Base-by-base conservation (phyloP, 2,113 vertebrate species). In the Myotis davidii region DNA sequence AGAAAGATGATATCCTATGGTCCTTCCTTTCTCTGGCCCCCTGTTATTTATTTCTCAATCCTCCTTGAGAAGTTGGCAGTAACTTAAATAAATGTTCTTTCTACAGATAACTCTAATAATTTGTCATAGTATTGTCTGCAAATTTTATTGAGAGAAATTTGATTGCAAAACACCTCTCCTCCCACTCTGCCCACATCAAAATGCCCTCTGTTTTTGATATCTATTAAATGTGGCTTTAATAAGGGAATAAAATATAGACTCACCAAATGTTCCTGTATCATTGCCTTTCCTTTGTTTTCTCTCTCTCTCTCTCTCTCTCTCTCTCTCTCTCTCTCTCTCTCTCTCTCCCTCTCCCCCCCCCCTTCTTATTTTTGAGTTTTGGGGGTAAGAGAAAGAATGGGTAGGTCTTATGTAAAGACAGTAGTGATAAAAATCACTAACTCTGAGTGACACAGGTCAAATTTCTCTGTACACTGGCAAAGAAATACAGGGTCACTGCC, bases 381-480 rank as follows among this genome's bases (percentile, higher is more conserved):
- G 27, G 37, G 20, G 72, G 27, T 39, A 86, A 56, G 32, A 81
- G 59, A 85, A 83, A 32, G 37, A 52, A 61, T 85, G 65, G 12
- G 50, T 52, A 88, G 52, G 54, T 91, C 56, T 50, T 83, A 27
- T 42, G 70, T 64, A 50, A 86, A 76, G 64, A 94, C 10, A 72
- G 34, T 54, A 52, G 48, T 52, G 74, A 84, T 91, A 87, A 96
- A 84, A 88, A 88, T 84, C 74, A 94, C 74, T 85, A 89, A 76
- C 83, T 94, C 52, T 81, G 52, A 96, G 85, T 91, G 92, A 96
- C 72, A 34, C 69, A 45, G 95, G 91, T 97, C 95, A 96, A 65
- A 84, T 98, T 97, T 96, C 96, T 97, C 90, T 84, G 54, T n/a
- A 2, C 13, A 29, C 88, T 97, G 97, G 97, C 97, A 97, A 95